Base-by-base conservation (phyloP, 1,140 invertebrate species). In the Temnothorax longispinosus region DNA sequence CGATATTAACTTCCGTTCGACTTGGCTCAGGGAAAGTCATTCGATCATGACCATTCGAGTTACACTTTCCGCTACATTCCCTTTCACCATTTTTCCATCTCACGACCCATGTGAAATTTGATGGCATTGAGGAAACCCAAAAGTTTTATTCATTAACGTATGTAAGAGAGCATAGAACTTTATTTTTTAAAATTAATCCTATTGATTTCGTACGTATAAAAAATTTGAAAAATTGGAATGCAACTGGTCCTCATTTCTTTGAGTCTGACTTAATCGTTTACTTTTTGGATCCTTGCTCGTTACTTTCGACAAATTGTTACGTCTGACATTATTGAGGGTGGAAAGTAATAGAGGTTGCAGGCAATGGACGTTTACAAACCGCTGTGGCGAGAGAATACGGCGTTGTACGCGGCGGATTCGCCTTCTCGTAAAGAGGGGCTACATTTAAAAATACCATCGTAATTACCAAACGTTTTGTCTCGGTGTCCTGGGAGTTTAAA, bases 391-490 rank as follows among this genome's bases (percentile, higher is more conserved):
- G 44, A 67, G 27, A 15, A 50, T 85, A 71, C 47, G 56, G 76
- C 67, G 74, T 54, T 56, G 1, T 69, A 38, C 35, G 27, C 3
- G 69, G 67, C 62, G 54, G 47, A 69, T 86, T 71, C 50, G 21
- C 7, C 5, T 15, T 47, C 54, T 56, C 44, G 47, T 69, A 44
- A 78, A 56, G 72, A 41, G 27, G 65, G 18, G 32, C 11, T 84
- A 74, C 41, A 56, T 65, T 77, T 87, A 84, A 90, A 90, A 90
- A 87, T 76, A 87, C 81, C 71, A 77, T 72, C 58, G 72, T 89
- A 90, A 90, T 90, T 90, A 90, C 71, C 21, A 32, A 54, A 78
- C 67, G 56, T 76, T 90, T 82, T 90, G 85, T 81, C 71, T 44
- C 62, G 47, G n/a, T 21, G 67, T 75, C 44, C n/a, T n/a, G 3